Evolutionary conservation across 2,888 invertebrate genomes (phyloP).

Genomic region (Hyalella azteca): DNA sequence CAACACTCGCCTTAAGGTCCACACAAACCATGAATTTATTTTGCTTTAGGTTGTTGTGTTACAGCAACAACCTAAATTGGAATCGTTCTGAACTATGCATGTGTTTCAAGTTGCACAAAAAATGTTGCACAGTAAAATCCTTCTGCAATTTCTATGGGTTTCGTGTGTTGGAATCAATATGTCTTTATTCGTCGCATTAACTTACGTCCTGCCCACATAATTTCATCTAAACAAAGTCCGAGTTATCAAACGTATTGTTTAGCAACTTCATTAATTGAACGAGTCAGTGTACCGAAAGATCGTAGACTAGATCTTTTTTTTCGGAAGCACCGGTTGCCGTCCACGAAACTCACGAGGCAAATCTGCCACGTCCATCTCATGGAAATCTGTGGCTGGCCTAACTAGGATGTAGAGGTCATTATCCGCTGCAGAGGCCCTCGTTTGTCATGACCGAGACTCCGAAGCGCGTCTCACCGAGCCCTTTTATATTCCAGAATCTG

Average conservation of each 20-base stretch:
- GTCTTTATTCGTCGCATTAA: background rate
- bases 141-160: too few species aligned
- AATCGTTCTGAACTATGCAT: background rate
- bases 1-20: slow-evolving; percentile 3
- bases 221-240: background rate
- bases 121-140: background rate
- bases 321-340: background rate
- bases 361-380: slow-evolving; percentile 29
- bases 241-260: background rate
- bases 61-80: background rate
- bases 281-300: background rate
- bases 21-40: background rate
- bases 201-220: background rate
- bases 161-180: background rate
- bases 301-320: background rate
- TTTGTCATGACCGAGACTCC: background rate
- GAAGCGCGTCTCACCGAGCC: background rate
- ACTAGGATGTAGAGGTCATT: slow-evolving; percentile 37
- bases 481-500: too few species aligned
- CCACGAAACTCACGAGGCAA: background rate
- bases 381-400: slow-evolving; percentile 34
- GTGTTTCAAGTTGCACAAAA: background rate
- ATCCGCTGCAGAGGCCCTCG: slow-evolving; percentile 26
- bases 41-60: background rate
- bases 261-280: background rate